These are phyloP conservation scores for Molorchus minor DNA, from an alignment of 2,888 invertebrate species.

Conservation along the genomic window DNA sequence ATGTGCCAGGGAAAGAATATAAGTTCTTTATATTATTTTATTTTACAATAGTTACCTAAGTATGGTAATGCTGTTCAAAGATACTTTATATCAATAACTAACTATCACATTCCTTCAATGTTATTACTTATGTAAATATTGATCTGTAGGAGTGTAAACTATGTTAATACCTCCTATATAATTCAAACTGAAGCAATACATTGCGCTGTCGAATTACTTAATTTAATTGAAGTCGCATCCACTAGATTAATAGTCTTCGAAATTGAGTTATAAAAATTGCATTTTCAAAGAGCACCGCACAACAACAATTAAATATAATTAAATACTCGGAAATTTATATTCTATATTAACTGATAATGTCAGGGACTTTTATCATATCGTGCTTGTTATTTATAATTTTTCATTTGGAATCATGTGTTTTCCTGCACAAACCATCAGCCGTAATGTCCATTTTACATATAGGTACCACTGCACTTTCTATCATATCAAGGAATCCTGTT, in stretches of 20 bases:
- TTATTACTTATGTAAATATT: conserved; percentile 4
- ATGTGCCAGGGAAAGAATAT: no score
- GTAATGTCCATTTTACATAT: no score
- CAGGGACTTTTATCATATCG: conserved; percentile 18
- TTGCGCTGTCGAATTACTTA: no score
- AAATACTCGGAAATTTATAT: conserved; percentile 18
- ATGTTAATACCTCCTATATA: not conserved
- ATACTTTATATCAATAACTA: not conserved
- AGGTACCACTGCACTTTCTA: no score
- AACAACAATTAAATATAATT: conserved; percentile 16
- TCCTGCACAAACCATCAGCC: not conserved
- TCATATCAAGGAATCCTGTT: no score
- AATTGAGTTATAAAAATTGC: conserved; percentile 4
- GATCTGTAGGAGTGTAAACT: not conserved
- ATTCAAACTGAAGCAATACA: no score
- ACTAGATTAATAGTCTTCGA: conserved; percentile 3
- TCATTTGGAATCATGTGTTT: not conserved
- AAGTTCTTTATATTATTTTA: no score
- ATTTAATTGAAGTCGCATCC: no score
- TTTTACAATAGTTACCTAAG: no score
- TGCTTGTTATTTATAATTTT: conserved; percentile 13
- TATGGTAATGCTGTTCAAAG: not conserved
- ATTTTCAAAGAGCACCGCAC: not conserved
- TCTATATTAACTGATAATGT: conserved; percentile 19
- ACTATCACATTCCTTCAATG: conserved; percentile 1